These are phyloP conservation scores for Helobdella robusta DNA, from an alignment of 2,888 invertebrate species.

Conservation along the genomic window DNA sequence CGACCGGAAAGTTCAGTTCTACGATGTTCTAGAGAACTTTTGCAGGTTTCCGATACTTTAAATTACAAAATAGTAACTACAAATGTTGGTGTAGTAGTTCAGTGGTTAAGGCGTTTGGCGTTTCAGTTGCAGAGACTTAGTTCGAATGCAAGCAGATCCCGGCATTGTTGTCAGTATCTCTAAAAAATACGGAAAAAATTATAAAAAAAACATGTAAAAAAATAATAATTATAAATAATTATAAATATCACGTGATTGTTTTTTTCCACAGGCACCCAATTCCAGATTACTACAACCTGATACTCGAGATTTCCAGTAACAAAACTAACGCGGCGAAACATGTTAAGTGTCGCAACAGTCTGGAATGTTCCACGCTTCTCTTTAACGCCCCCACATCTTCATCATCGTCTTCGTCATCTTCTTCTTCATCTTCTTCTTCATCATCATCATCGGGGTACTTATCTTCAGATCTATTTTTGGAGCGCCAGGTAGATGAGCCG, in stretches of 20 bases:
- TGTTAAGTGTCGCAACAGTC: not conserved
- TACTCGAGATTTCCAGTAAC: constrained; percentile 39
- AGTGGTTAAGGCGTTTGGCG: no score
- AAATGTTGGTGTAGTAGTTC: no score
- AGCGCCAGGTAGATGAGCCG: not conserved
- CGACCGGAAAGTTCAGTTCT: constrained; percentile 38
- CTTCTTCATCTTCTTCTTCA: not conserved
- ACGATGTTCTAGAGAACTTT: constrained; percentile 37
- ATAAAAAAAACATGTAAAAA: not conserved
- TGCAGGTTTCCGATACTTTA: no score
- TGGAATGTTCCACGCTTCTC: not conserved
- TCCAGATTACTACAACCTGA: constrained; percentile 45
- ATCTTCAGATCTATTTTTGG: not conserved
- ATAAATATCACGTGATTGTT: not conserved
- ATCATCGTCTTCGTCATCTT: not conserved
- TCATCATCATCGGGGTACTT: not conserved
- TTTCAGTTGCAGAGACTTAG: no score
- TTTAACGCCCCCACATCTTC: not conserved
- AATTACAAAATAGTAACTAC: no score
- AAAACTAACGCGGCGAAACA: constrained; percentile 18
- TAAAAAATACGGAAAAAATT: no score
- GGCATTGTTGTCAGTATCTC: no score
- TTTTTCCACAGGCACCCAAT: constrained; percentile 43
- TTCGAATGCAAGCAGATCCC: no score
- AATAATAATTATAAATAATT: not conserved